Evolutionary conservation across 2,113 vertebrate genomes (phyloP).

Genomic region (Mus spicilegus): DNA sequence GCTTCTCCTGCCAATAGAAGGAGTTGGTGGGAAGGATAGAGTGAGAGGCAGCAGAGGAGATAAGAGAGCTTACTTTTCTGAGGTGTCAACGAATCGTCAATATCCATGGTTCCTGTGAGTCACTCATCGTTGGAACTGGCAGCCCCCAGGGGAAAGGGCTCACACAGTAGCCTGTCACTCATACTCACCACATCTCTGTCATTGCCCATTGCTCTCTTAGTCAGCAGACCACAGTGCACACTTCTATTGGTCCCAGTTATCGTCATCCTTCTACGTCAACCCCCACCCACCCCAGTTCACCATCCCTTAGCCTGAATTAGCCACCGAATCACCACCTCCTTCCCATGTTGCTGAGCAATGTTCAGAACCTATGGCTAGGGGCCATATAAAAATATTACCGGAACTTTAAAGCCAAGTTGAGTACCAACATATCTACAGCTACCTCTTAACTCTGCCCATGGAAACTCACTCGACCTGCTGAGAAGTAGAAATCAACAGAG

Average conservation of each 20-base stretch:
- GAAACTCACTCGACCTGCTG: neutral
- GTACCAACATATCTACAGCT: neutral
- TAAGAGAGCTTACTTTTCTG: neutral
- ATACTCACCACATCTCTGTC: neutral
- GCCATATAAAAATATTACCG: neutral
- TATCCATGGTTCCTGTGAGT: conserved; percentile 27
- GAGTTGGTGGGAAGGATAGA: conserved; percentile 43
- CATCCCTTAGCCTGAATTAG: neutral
- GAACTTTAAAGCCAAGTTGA: conserved; percentile 21
- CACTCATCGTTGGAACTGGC: neutral
- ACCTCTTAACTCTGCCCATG: neutral
- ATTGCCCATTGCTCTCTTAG: neutral
- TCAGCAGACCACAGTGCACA: neutral
- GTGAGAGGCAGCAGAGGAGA: conserved; percentile 26
- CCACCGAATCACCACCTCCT: neutral
- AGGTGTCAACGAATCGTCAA: neutral
- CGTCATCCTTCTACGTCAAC: neutral
- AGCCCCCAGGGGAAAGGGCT: neutral
- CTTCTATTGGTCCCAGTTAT: neutral
- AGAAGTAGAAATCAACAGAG: neutral
- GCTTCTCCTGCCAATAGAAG: conserved; percentile 42
- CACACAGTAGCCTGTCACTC: neutral
- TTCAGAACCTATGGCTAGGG: too few relatives aligned
- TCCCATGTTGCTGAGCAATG: neutral
- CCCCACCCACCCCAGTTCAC: neutral